Evolutionary conservation across 2,797 vertebrate genomes (phyloP), one percentile per base, ranked within the genome.

Genomic region (Microctenopoma steveboyesi): DNA sequence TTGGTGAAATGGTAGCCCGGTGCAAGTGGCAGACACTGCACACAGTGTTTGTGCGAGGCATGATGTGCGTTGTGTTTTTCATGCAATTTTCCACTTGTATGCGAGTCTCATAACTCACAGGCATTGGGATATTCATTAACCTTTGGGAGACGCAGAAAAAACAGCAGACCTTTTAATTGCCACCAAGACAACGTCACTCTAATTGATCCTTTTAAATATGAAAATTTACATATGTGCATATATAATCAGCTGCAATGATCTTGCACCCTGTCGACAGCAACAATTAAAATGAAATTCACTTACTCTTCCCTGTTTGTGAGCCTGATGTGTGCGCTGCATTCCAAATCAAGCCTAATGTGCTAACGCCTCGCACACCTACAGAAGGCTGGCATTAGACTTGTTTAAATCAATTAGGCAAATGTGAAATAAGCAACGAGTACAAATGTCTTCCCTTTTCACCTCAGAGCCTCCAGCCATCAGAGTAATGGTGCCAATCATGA

Each of bases 341-440:
- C 84, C 77, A 92, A 93, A 94, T 92, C 84, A 87, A 70, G 80
- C 78, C 79, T 86, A 91, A 91, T 88, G 90, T 40, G 84, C 82
- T 75, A 76, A 88, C 76, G 77, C 87, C 61, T 86, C 74, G 74
- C 83, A 92, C 88, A 90, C 87, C 87, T 87, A 90, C 89, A 89
- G 88, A 92, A 91, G 87, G 80, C 82, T 83, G 89, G 88, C 89
- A 89, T 89, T 90, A 89, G 86, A 80, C 88, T 88, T 92, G 90
- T 94, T 93, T 92, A 93, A 93, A 93, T 93, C 92, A 93, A 93
- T 94, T 93, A 95, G 88, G 89, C 86, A 93, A 92, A 92, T 93
- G 87, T 90, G 83, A 85, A 93, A 91, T 88, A 88, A 88, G 88
- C 87, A 90, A 79, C 60, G 82, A 79, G 86, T 79, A 76, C 85